Conservation (phyloP, 1,140 invertebrate genomes). For the Charaxes varanes region DNA sequence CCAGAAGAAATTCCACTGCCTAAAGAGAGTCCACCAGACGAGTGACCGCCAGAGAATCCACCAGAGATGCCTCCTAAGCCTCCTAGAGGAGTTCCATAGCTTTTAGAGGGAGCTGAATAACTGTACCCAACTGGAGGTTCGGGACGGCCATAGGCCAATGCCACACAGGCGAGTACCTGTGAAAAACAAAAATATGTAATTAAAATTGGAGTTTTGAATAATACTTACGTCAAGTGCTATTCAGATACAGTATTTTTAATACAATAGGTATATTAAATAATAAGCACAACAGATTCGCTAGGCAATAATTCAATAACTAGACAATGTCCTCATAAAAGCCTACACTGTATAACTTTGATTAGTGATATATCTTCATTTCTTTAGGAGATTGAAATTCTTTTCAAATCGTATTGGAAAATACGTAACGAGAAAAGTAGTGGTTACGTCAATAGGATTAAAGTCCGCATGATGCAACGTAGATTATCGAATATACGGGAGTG, state of each 20-base stretch:
- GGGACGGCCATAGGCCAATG: slow-evolving; percentile 58
- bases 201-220: no score
- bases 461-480: slow-evolving; percentile 6
- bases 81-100: slow-evolving; percentile 43
- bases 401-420: neutral
- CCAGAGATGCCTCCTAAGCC: no score
- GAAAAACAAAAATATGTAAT: slow-evolving; percentile 26
- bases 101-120: slow-evolving; percentile 56
- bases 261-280: no score
- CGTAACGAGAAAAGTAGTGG: neutral
- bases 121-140: slow-evolving; percentile 67
- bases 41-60: slow-evolving; percentile 37
- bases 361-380: no score
- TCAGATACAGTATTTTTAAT: no score
- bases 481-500: no score
- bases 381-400: no score
- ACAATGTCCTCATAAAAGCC: no score
- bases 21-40: slow-evolving; percentile 29
- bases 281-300: neutral
- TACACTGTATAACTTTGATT: no score
- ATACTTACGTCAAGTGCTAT: neutral
- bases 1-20: slow-evolving; percentile 39
- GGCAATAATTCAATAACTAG: neutral
- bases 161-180: slow-evolving; percentile 65
- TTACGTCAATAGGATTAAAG: slow-evolving; percentile 7